Conservation (phyloP, 1,140 invertebrate genomes). For the Stenopsyche tienmushanensis region DNA sequence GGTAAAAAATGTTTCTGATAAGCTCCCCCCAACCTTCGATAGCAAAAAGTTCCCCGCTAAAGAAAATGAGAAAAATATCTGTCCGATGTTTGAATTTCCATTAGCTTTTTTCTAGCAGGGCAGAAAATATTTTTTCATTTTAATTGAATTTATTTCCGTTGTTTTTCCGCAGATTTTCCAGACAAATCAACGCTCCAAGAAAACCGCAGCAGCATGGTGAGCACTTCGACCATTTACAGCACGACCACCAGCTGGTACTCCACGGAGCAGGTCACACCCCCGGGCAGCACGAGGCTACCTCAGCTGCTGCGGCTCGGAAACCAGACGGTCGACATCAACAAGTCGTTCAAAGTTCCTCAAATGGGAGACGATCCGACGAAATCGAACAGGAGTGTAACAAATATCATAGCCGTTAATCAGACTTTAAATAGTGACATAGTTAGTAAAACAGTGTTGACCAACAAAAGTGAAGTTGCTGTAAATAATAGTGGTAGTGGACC, state of each 20-base stretch:
- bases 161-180: background rate
- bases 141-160: too few species aligned
- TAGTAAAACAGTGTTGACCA: conserved; percentile 14
- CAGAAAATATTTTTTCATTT: too few species aligned
- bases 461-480: background rate
- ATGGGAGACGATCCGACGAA: conserved; percentile 28
- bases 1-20: background rate
- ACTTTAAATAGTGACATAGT: conserved; percentile 43
- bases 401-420: conserved; percentile 23
- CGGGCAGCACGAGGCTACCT: conserved; percentile 37
- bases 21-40: background rate
- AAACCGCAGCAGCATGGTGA: too few species aligned
- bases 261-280: background rate
- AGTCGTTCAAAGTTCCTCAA: conserved; percentile 53
- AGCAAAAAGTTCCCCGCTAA: background rate
- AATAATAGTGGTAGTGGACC: conserved; percentile 35
- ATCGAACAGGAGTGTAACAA: conserved; percentile 1
- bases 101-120: too few species aligned
- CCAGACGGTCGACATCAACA: conserved; percentile 54
- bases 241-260: conserved; percentile 1
- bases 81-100: background rate
- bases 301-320: conserved; percentile 52
- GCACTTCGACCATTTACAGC: background rate
- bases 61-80: background rate
- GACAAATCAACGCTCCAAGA: background rate